Evolutionary conservation across 2,113 vertebrate species (phyloP).

Genomic region (Ancistrus triradiatus): DNA sequence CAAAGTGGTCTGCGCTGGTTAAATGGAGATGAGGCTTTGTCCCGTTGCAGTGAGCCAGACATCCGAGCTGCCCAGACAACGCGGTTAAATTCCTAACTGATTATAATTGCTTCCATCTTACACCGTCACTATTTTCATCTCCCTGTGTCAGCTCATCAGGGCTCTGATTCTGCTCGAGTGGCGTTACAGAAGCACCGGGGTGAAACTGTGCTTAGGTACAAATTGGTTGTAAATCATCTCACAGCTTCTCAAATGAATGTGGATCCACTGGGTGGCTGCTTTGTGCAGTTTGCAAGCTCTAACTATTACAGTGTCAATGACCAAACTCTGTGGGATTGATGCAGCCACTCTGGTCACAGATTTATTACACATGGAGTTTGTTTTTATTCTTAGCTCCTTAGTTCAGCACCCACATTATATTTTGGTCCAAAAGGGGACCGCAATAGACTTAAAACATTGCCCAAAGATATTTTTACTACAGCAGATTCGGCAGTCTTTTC

Average conservation of each 20-base stretch:
- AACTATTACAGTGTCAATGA: not conserved
- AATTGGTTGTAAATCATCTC: constrained; percentile 3
- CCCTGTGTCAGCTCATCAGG: constrained; percentile 10
- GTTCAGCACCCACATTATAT: not conserved
- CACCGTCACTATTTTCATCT: constrained; percentile 33
- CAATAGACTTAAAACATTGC: no score
- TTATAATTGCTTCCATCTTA: constrained; percentile 52
- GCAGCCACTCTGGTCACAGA: not conserved
- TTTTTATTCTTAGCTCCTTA: not conserved
- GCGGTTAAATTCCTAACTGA: constrained; percentile 43
- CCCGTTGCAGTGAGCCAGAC: not conserved
- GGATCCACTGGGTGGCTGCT: not conserved
- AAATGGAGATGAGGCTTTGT: not conserved
- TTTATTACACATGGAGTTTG: constrained; percentile 3
- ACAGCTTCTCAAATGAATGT: not conserved
- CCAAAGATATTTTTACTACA: no score
- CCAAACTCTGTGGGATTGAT: not conserved
- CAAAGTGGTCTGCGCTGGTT: not conserved
- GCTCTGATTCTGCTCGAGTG: not conserved
- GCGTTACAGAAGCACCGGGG: not conserved
- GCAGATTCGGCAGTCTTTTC: no score
- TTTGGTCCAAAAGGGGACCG: no score
- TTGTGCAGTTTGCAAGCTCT: not conserved
- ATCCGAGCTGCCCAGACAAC: constrained; percentile 6
- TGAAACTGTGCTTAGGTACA: constrained; percentile 6